Conservation (phyloP, 2,888 invertebrate species). For the Scaptodrosophila latifasciaeformis region DNA sequence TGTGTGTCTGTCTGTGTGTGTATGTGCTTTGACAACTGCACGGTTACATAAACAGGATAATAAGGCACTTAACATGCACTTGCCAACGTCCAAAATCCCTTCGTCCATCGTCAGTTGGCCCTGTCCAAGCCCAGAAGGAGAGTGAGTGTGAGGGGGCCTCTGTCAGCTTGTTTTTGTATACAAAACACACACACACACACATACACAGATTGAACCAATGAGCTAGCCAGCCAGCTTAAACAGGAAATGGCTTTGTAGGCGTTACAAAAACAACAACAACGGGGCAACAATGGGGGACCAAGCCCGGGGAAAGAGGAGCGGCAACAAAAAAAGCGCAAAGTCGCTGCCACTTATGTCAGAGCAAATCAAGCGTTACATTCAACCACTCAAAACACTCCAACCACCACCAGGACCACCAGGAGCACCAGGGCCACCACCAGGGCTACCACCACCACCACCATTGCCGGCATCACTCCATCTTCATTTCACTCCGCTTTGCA, state of each 20-base stretch:
- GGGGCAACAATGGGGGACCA: not conserved
- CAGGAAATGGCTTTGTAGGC: conserved; percentile 29
- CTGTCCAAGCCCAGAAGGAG: conserved; percentile 7
- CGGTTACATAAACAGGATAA: conserved; percentile 64
- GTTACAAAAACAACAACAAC: conserved; percentile 8
- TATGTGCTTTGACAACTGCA: conserved; percentile 49
- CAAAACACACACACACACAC: conserved; percentile 42
- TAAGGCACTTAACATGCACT: conserved; percentile 70
- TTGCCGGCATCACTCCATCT: not conserved
- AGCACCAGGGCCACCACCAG: too few species aligned
- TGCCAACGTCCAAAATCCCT: conserved; percentile 24
- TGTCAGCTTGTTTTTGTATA: conserved; percentile 40
- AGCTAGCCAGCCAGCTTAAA: conserved; percentile 10
- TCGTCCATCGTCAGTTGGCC: conserved; percentile 7
- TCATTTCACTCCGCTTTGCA: too few species aligned
- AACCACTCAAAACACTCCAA: too few species aligned
- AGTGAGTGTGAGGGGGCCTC: not conserved
- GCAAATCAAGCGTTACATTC: conserved; percentile 56
- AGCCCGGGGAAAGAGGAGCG: not conserved
- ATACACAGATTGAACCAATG: too few species aligned
- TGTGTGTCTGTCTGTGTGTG: not conserved
- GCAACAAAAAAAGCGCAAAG: conserved; percentile 25
- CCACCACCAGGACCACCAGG: not conserved
- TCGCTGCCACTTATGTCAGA: conserved; percentile 57
- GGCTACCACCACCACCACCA: not conserved